Conservation (phyloP, 2,797 vertebrate genomes). For the Rhinoraja longicauda region DNA sequence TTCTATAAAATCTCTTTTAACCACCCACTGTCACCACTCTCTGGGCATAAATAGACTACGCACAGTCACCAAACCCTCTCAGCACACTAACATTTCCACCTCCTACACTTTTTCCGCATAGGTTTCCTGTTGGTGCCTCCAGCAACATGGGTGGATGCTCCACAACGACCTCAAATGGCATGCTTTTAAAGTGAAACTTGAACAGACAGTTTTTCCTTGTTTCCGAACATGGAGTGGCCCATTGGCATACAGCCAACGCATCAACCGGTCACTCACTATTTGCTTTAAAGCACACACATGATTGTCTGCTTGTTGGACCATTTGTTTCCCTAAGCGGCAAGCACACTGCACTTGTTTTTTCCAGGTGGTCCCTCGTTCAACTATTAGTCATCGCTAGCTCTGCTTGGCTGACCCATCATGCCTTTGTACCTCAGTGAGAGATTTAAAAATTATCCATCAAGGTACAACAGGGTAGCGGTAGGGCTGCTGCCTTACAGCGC, state of each 20-base stretch:
- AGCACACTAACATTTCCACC: neutral
- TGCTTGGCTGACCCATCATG: too few species aligned
- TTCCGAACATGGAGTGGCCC: neutral
- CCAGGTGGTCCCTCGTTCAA: too few species aligned
- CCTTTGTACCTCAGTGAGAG: neutral
- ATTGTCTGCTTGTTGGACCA: too few species aligned
- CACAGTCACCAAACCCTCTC: constrained; percentile 25
- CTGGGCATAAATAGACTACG: constrained; percentile 13
- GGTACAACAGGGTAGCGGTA: neutral
- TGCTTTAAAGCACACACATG: too few species aligned
- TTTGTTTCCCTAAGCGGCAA: too few species aligned
- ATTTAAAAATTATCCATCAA: neutral
- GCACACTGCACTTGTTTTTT: too few species aligned
- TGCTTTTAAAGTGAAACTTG: neutral
- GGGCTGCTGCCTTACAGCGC: too few species aligned
- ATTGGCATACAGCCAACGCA: neutral
- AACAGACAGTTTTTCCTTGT: neutral
- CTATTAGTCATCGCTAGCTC: too few species aligned
- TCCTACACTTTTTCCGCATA: constrained; percentile 32
- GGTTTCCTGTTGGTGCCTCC: constrained; percentile 26
- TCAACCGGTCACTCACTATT: neutral
- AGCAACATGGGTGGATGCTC: neutral
- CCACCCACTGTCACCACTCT: constrained; percentile 25
- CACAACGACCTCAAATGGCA: neutral
- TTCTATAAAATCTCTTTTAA: constrained; percentile 7